Evolutionary conservation across 2,888 invertebrate genomes (phyloP).

Genomic region (Prenolepis imparis): DNA sequence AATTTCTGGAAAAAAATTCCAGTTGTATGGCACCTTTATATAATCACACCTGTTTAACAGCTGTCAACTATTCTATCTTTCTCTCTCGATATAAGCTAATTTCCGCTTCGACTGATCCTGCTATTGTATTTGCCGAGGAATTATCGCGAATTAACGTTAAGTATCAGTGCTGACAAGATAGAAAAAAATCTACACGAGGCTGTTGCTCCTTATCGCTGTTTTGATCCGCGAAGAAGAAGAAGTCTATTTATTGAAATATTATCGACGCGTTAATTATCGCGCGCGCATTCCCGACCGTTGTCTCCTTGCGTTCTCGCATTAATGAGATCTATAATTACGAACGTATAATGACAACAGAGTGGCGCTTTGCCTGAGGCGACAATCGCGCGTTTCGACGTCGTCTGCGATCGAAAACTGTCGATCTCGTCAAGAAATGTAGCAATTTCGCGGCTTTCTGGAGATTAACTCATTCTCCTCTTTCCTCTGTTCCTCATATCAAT

Average conservation of each 20-base stretch:
- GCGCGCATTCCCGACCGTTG: neutral
- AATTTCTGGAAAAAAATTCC: neutral
- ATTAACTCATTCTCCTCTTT: neutral
- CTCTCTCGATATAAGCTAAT: conserved; percentile 1
- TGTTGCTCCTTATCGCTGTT: conserved; percentile 26
- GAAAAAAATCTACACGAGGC: neutral
- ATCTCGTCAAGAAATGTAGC: neutral
- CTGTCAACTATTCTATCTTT: conserved; percentile 23
- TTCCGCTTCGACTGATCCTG: conserved; percentile 34
- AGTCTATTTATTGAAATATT: conserved; percentile 35
- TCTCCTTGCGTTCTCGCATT: conserved; percentile 10
- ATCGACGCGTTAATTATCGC: conserved; percentile 18
- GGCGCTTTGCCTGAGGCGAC: conserved; percentile 26
- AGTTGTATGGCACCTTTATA: neutral
- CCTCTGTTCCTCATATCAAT: neutral
- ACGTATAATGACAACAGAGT: conserved; percentile 28
- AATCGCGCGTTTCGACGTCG: neutral
- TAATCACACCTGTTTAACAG: conserved; percentile 15
- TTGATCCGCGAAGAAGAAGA: neutral
- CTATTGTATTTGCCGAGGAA: neutral
- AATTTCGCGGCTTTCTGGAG: neutral
- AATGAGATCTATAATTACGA: conserved; percentile 38
- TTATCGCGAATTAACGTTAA: neutral
- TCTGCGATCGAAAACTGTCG: neutral
- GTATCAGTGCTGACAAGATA: neutral